phyloP scores from a whole-genome alignment of 2,113 vertebrate species.

The Stigmatopora nigra region DNA sequence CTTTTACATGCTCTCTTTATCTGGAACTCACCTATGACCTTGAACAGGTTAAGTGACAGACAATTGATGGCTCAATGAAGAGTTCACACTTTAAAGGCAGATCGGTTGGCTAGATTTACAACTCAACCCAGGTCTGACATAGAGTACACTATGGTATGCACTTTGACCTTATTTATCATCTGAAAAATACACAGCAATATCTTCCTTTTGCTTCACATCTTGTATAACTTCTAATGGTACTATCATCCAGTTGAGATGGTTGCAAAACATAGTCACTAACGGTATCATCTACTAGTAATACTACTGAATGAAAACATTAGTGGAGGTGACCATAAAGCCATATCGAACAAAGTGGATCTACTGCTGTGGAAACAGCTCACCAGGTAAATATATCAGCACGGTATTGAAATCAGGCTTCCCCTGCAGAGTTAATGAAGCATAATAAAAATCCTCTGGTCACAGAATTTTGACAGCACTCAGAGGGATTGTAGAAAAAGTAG shows the following conservation, averaged over 20 bases:
- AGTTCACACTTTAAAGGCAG: not conserved
- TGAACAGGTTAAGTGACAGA: not conserved
- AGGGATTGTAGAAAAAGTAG: not conserved
- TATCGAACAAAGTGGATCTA: too few species aligned
- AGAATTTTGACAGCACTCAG: not conserved
- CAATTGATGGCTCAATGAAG: not conserved
- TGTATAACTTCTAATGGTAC: too few species aligned
- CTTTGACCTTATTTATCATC: too few species aligned
- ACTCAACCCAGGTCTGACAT: not conserved
- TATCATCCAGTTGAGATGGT: too few species aligned
- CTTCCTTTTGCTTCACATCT: too few species aligned
- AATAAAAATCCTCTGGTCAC: conserved; percentile 6
- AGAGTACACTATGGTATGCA: not conserved
- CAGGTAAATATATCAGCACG: not conserved
- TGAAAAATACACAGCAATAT: too few species aligned
- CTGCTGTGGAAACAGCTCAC: not conserved
- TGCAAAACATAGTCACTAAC: too few species aligned
- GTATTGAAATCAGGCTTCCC: too few species aligned
- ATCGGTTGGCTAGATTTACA: not conserved
- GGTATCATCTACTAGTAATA: too few species aligned
- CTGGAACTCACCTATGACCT: not conserved
- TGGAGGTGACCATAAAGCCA: too few species aligned
- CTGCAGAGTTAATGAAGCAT: not conserved
- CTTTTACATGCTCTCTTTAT: not conserved
- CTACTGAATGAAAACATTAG: too few species aligned